Conservation (phyloP, 35 echinoderm and acorn worm genomes). For the Lytechinus variegatus region DNA sequence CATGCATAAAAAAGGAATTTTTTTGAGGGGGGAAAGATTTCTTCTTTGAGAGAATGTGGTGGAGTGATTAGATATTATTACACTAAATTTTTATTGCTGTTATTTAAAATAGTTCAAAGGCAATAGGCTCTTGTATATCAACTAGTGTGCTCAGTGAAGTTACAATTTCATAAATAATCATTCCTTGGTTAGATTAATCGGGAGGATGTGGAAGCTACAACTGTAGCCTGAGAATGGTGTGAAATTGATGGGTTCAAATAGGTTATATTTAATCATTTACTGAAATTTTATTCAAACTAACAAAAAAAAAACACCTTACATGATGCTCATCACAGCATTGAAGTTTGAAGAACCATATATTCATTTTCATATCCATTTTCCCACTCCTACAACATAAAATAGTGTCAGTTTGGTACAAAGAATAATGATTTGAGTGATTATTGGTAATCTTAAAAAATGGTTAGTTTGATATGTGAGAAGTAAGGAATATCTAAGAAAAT, state of each 20-base stretch:
- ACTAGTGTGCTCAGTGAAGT: neutral
- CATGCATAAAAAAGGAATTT: neutral
- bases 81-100: neutral
- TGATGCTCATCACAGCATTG: neutral
- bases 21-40: neutral
- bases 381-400: too few relatives aligned
- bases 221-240: neutral
- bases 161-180: neutral
- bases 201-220: neutral
- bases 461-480: neutral
- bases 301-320: neutral
- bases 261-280: neutral
- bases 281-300: neutral
- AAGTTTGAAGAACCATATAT: neutral
- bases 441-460: neutral
- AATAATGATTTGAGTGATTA: neutral
- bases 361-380: too few relatives aligned
- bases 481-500: neutral
- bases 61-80: neutral
- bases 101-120: neutral
- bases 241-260: neutral
- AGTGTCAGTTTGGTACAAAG: too few relatives aligned
- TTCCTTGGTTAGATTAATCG: neutral
- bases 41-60: neutral
- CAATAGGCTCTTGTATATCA: neutral